Evolutionary conservation across 2,113 vertebrate genomes (phyloP).

Genomic region (human): DNA sequence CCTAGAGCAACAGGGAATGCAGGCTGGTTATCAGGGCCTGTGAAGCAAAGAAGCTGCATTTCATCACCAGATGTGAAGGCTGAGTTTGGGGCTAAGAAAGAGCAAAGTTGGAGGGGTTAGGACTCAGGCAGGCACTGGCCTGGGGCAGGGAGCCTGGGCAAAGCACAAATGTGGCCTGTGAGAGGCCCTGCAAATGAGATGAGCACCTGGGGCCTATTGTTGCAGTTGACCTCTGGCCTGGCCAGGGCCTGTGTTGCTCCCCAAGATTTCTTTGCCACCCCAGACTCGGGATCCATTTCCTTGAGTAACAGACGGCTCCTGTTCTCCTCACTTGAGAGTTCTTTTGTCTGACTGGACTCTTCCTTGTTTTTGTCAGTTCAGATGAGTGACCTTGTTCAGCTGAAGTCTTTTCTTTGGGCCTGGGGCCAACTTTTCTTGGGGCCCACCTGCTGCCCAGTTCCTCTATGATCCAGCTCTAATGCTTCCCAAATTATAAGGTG

Average conservation of each 20-base stretch:
- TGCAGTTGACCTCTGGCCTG: background rate
- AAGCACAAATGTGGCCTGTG: background rate
- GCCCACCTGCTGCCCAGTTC: too few relatives aligned
- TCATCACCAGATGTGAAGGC: background rate
- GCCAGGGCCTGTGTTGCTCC: too few relatives aligned
- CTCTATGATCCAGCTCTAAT: background rate
- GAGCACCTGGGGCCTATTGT: background rate
- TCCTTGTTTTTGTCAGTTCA: background rate
- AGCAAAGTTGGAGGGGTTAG: background rate
- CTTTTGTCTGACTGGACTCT: background rate
- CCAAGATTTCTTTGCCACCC: background rate
- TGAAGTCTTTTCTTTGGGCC: background rate
- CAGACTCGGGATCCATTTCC: background rate
- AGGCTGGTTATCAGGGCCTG: background rate
- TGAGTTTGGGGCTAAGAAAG: background rate
- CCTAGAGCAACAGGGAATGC: background rate
- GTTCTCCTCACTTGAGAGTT: background rate
- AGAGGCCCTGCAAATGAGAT: background rate
- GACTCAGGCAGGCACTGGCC: background rate
- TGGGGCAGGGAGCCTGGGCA: background rate
- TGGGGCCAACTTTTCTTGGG: background rate
- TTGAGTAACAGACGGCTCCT: background rate
- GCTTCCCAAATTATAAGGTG: background rate
- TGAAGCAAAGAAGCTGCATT: background rate
- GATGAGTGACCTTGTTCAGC: background rate